Percentiles rank a stretch among this genome's conserved stretches.
These are phyloP conservation scores for Orgyia antiqua DNA, from an alignment of 2,888 invertebrate species.

Conservation along the genomic window DNA sequence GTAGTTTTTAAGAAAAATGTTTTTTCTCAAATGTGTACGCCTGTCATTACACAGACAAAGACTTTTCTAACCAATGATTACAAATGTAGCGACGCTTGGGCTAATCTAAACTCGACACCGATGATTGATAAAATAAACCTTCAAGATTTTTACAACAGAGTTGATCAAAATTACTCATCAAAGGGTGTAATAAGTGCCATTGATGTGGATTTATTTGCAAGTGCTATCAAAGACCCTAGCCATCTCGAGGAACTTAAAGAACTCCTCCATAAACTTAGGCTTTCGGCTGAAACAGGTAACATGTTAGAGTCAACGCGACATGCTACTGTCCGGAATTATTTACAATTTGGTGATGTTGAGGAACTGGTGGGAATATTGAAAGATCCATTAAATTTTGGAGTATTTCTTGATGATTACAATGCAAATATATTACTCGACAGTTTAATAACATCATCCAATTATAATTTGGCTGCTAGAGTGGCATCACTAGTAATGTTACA, in stretches of 20 bases:
- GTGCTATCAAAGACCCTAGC: conserved; percentile 75
- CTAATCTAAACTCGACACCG: conserved; percentile 78
- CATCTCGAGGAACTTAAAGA: conserved; percentile 86
- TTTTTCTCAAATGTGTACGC: no score
- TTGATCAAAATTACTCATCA: conserved; percentile 82
- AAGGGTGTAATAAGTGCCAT: conserved; percentile 83
- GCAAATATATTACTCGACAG: conserved; percentile 89
- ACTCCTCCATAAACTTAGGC: conserved; percentile 83
- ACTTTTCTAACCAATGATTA: conserved; percentile 85
- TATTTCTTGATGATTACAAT: conserved; percentile 91
- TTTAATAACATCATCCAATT: conserved; percentile 84
- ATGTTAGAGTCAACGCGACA: conserved; percentile 89
- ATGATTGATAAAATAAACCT: conserved; percentile 80
- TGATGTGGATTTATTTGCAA: conserved; percentile 90
- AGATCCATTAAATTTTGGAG: conserved; percentile 91
- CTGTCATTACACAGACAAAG: conserved; percentile 46
- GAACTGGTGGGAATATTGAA: conserved; percentile 85
- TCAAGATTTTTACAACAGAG: conserved; percentile 82
- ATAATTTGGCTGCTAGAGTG: conserved; percentile 84
- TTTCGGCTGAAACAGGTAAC: conserved; percentile 83
- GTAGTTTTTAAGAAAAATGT: conserved; percentile 22
- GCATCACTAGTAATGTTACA: conserved; percentile 91
- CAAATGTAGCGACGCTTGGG: conserved; percentile 85
- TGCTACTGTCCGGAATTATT: conserved; percentile 83
- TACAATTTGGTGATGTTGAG: conserved; percentile 74